phyloP scores from a whole-genome alignment of 1,140 invertebrate species.

The Dinothrombium tinctorium region DNA sequence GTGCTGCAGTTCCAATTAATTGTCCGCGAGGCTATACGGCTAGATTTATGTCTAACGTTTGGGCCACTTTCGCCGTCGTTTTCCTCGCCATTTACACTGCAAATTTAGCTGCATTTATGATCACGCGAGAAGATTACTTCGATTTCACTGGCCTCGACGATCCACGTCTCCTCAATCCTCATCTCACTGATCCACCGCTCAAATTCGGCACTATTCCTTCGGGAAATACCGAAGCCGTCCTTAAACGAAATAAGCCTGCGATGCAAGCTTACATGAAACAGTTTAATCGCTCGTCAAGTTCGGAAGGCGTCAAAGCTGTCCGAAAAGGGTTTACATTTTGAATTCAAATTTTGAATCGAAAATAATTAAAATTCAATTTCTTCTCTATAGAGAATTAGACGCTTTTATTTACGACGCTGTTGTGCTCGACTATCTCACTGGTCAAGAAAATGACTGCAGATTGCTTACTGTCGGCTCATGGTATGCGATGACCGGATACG shows the following conservation, averaged over 20 bases:
- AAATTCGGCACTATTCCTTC: slow-evolving; percentile 85
- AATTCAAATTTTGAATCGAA: no score
- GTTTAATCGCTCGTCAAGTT: slow-evolving; percentile 60
- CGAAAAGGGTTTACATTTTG: slow-evolving; percentile 39
- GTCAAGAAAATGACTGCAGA: slow-evolving; percentile 56
- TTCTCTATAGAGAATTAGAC: slow-evolving; percentile 74
- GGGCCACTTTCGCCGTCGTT: slow-evolving; percentile 91
- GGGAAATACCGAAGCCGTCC: slow-evolving; percentile 83
- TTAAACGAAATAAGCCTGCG: slow-evolving; percentile 44
- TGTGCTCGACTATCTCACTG: slow-evolving; percentile 82
- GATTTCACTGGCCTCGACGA: slow-evolving; percentile 82
- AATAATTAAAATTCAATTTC: no score
- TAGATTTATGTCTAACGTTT: slow-evolving; percentile 84
- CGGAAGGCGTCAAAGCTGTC: slow-evolving; percentile 62
- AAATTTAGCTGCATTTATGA: slow-evolving; percentile 97
- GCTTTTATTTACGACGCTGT: slow-evolving; percentile 98
- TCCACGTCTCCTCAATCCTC: slow-evolving; percentile 53
- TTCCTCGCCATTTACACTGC: slow-evolving; percentile 82
- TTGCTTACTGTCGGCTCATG: slow-evolving; percentile 81
- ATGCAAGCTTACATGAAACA: slow-evolving; percentile 77
- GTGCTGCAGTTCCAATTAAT: slow-evolving; percentile 85
- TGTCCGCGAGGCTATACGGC: slow-evolving; percentile 77
- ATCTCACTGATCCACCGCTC: slow-evolving; percentile 64
- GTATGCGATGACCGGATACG: slow-evolving; percentile 76
- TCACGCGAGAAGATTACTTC: slow-evolving; percentile 88